Base-by-base conservation (phyloP, 2,888 invertebrate genomes). In the Nomada lathburiana region DNA sequence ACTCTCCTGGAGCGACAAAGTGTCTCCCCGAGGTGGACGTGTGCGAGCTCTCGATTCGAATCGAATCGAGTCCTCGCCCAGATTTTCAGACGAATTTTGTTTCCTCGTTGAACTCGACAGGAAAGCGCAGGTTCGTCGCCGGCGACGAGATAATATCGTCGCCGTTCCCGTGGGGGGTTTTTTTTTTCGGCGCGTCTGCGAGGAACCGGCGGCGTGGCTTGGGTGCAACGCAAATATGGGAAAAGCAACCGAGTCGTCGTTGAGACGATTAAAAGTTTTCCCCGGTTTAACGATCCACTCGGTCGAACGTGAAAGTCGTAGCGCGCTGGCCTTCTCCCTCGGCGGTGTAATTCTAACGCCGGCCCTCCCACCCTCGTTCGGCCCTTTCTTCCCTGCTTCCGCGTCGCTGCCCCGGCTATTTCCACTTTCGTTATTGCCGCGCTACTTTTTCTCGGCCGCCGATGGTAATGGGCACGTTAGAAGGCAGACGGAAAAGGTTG, bases 201-300 rank as follows among this genome's bases (percentile, higher is more conserved):
- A 53, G 59, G 79, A 71, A 86, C 69, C 64, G 75, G 64, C 78
- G 55, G 76, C 59, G 60, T 69, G 64, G 60, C 70, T 42, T 47
- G 63, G 73, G 47, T 74, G 60, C 59, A 59, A 76, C 73, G 80
- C 75, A 73, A 84, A 81, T 70, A 65, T 73, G 64, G 70, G 67
- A 52, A 68, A 68, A 72, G 76, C 77, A 67, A 26, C 55, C 42
- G 80, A 55, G 65, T 55, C 69, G 76, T 64, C 55, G 59, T 42
- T 55, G 62, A 60, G 74, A 52, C 77, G 84, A 80, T 86, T 87
- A 80, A 85, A 87, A 87, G 74, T 87, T 87, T 88, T 73, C 80
- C 73, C 76, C 60, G 63, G 72, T 64, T 83, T 86, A 82, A 87
- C 86, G 88, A 88, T 86, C 78, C 62, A 77, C 70, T 80, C 75